phyloP scores from a whole-genome alignment of 2,113 vertebrate species.

The Psammodynastes pulverulentus region DNA sequence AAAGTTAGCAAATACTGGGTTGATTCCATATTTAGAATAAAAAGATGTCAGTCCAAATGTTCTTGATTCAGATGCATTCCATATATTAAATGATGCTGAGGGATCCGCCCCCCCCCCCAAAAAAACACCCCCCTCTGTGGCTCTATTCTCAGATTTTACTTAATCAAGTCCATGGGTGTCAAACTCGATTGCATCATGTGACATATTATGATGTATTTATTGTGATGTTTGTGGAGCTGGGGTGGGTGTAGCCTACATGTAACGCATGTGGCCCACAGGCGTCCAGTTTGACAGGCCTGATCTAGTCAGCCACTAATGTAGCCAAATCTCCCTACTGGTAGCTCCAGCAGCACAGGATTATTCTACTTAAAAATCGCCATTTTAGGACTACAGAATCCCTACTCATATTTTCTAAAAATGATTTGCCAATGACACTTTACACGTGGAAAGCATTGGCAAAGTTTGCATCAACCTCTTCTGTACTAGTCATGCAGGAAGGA shows the following conservation, averaged over 20 bases:
- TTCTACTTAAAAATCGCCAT: background rate
- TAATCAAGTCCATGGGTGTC: background rate
- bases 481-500: background rate
- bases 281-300: no score
- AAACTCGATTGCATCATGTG: no score
- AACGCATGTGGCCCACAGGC: no score
- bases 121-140: background rate
- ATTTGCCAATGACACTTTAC: background rate
- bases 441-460: background rate
- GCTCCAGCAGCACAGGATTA: background rate
- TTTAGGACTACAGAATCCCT: no score
- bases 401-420: background rate
- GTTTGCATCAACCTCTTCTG: background rate
- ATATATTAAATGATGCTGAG: background rate
- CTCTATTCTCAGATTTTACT: background rate
- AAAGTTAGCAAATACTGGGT: slow-evolving; percentile 27
- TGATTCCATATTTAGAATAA: background rate
- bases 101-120: no score
- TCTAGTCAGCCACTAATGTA: background rate
- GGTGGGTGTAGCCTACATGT: no score
- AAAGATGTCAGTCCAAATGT: background rate
- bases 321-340: background rate
- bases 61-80: background rate
- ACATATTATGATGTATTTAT: no score
- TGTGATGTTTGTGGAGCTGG: no score